Conservation (phyloP, 1,140 invertebrate genomes). For the Philaenus spumarius region DNA sequence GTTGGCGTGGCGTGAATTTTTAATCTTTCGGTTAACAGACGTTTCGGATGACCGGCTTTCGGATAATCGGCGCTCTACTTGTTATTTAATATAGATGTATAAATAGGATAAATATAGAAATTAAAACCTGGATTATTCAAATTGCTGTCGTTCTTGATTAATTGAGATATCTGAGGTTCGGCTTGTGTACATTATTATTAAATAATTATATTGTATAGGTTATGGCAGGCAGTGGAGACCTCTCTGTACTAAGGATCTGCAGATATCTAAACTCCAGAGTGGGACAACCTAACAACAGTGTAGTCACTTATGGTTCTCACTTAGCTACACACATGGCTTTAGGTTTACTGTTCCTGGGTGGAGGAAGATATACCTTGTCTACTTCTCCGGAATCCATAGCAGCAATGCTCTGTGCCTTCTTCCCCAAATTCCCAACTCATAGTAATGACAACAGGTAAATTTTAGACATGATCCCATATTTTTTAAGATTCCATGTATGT, state of each 20-base stretch:
- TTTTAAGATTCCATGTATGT: too few species aligned
- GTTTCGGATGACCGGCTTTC: too few species aligned
- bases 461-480: too few species aligned
- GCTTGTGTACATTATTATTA: too few species aligned
- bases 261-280: conserved; percentile 71
- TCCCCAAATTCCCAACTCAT: conserved; percentile 94
- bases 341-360: conserved; percentile 90
- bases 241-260: conserved; percentile 78
- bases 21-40: too few species aligned
- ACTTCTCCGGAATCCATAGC: conserved; percentile 79
- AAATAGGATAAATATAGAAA: too few species aligned
- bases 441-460: conserved; percentile 86
- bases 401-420: conserved; percentile 85
- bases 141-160: too few species aligned
- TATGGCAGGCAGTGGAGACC: conserved; percentile 89
- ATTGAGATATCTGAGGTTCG: too few species aligned
- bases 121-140: too few species aligned
- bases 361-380: conserved; percentile 79
- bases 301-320: conserved; percentile 84
- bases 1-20: too few species aligned
- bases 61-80: too few species aligned
- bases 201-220: conserved; percentile 58
- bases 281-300: conserved; percentile 50
- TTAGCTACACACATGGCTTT: conserved; percentile 92
- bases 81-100: too few species aligned